Percentiles rank a stretch among this genome's conserved stretches.
Evolutionary conservation across 2,113 vertebrate species (phyloP).

Genomic region (Hassar affinis): DNA sequence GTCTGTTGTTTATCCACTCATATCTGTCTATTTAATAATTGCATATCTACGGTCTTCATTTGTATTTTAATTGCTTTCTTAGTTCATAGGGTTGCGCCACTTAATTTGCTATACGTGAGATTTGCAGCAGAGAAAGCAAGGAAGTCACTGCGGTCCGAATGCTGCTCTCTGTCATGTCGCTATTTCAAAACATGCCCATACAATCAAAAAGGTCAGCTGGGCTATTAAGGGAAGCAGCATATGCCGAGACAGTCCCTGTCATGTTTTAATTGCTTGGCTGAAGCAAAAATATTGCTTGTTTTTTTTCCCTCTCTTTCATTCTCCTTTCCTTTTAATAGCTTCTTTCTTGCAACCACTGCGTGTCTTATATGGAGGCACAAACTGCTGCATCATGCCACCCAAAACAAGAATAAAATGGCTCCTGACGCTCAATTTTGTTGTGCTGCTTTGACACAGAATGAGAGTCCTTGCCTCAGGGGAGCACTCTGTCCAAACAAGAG

Average conservation of each 20-base stretch:
- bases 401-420: conserved; percentile 27
- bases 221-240: conserved; percentile 41
- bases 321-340: background rate
- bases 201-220: conserved; percentile 40
- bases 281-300: conserved; percentile 15
- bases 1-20: background rate
- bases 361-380: background rate
- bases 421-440: background rate
- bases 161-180: conserved; percentile 30
- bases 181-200: conserved; percentile 22
- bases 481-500: conserved; percentile 29
- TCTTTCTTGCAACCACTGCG: conserved; percentile 3
- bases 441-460: conserved; percentile 20
- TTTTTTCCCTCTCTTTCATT: background rate
- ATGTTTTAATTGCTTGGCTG: conserved; percentile 38
- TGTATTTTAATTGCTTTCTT: background rate
- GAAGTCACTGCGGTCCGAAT: conserved; percentile 19
- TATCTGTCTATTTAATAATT: background rate
- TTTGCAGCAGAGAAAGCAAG: background rate
- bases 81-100: background rate
- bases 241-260: background rate
- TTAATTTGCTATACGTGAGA: background rate
- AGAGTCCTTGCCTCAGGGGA: conserved; percentile 22
- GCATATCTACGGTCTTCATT: background rate
- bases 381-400: conserved; percentile 11